Conservation (phyloP, 2,888 invertebrate genomes). For the Clanis bilineata region DNA sequence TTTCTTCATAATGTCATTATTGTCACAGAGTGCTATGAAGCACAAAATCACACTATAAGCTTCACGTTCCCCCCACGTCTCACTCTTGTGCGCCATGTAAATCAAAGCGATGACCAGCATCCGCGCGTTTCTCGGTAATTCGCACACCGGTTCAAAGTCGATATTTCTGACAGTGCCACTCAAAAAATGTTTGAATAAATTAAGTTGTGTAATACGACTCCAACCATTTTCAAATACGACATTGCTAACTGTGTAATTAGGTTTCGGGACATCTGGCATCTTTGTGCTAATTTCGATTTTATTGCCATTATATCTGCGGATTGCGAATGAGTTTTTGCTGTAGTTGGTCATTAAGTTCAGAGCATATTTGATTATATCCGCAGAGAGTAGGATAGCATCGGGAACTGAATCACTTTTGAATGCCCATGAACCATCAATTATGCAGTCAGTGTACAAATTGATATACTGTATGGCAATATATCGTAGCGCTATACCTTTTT, state of each 20-base stretch:
- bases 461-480: conserved; percentile 14
- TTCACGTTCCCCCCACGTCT: conserved; percentile 24
- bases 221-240: conserved; percentile 51
- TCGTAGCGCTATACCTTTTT: conserved; percentile 4
- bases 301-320: not conserved
- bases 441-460: not conserved
- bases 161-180: not conserved
- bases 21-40: conserved; percentile 33
- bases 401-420: not conserved
- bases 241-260: conserved; percentile 29
- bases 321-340: not conserved
- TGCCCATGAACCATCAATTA: not conserved
- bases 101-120: conserved; percentile 41
- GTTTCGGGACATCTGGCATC: conserved; percentile 26
- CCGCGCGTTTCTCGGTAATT: conserved; percentile 33
- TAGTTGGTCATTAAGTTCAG: conserved; percentile 45
- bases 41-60: conserved; percentile 40
- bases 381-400: conserved; percentile 25
- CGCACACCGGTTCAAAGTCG: conserved; percentile 20
- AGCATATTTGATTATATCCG: conserved; percentile 46
- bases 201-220: conserved; percentile 27
- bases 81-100: conserved; percentile 40
- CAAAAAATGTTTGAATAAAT: conserved; percentile 11
- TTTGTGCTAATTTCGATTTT: not conserved
- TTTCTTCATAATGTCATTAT: not conserved